Percentiles rank a stretch among this genome's conserved stretches.
Evolutionary conservation across 2,888 invertebrate species (phyloP).

Genomic region (Cephalotes varians): DNA sequence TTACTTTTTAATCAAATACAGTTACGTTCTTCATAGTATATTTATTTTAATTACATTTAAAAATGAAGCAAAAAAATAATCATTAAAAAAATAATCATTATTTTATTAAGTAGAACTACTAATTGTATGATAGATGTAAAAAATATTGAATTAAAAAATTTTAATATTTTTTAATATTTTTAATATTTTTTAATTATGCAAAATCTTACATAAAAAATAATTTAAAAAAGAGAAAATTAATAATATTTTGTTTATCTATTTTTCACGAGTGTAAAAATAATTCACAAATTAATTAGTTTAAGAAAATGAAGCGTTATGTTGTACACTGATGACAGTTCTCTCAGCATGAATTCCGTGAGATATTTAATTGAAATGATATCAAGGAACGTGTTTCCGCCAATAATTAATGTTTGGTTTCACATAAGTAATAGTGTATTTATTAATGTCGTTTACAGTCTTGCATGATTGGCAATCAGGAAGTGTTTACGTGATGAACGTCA

Average conservation of each 20-base stretch:
- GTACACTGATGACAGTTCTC: not conserved
- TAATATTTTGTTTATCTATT: not conserved
- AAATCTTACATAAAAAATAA: not conserved
- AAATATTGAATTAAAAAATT: not conserved
- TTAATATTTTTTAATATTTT: too few species aligned
- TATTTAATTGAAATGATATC: constrained; percentile 49
- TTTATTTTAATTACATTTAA: not conserved
- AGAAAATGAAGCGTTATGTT: not conserved
- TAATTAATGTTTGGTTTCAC: constrained; percentile 20
- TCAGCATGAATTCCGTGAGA: not conserved
- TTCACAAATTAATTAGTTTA: not conserved
- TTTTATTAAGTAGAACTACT: not conserved
- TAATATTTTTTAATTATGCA: not conserved
- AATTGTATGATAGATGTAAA: not conserved
- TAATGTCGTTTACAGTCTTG: constrained; percentile 15
- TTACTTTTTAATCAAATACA: not conserved
- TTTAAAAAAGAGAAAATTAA: not conserved
- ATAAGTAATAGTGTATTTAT: constrained; percentile 7
- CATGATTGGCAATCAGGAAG: constrained; percentile 45
- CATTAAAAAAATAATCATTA: not conserved
- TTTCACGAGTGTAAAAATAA: not conserved
- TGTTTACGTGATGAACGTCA: constrained; percentile 17
- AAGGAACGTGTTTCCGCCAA: constrained; percentile 14
- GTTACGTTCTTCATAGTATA: not conserved
- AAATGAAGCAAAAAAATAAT: not conserved